phyloP scores from a whole-genome alignment of 2,113 vertebrate species.

The Pelecanoides urinatrix region DNA sequence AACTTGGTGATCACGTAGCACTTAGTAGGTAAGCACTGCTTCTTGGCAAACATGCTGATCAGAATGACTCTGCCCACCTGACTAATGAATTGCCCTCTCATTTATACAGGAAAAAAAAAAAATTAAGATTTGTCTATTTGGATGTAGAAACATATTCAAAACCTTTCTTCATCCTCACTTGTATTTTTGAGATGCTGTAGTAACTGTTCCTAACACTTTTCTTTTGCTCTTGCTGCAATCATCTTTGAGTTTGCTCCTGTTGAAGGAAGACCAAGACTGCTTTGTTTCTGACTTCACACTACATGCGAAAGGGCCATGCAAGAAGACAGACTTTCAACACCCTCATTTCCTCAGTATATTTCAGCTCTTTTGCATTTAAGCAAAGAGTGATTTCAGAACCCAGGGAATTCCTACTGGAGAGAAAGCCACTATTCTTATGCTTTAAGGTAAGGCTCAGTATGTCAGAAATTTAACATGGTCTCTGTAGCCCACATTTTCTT shows the following conservation, averaged over 20 bases:
- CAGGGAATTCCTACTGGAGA: not conserved
- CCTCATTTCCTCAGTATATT: not conserved
- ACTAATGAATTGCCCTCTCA: not conserved
- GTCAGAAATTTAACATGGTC: not conserved
- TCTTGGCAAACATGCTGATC: not conserved
- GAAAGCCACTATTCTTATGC: not conserved
- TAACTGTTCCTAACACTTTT: not conserved
- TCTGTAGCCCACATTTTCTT: not conserved
- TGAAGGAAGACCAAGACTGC: not conserved
- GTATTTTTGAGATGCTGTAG: not conserved
- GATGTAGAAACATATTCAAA: not conserved
- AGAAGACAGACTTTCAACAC: not conserved
- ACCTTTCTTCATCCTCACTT: not conserved
- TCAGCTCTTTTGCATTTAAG: not conserved
- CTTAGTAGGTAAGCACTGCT: not conserved
- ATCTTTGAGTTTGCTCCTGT: not conserved
- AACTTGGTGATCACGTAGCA: not conserved
- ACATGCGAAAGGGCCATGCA: not conserved
- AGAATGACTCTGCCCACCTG: not conserved
- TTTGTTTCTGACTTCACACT: not conserved
- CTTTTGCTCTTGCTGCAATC: not conserved
- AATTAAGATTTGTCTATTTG: not conserved
- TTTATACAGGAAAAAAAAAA: not conserved
- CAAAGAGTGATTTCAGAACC: not conserved
- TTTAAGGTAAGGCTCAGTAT: not conserved